Evolutionary conservation across 2,113 vertebrate genomes (phyloP), one percentile per base, ranked within the genome.

Genomic region (Cololabis saira): DNA sequence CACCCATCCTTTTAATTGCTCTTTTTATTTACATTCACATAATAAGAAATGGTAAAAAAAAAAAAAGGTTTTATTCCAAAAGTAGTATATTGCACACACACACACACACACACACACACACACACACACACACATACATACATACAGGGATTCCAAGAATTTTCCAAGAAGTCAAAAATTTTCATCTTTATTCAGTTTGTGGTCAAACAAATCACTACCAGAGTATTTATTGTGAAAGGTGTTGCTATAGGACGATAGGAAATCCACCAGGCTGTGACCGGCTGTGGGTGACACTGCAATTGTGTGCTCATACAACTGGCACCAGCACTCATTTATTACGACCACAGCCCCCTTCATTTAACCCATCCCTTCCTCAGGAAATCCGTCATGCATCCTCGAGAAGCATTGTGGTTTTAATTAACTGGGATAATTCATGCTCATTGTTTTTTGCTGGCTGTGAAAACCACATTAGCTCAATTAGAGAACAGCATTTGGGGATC

Each of bases 311-410:
- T 69, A 68, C 63, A 42, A 24, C 45, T 62, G 77, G 79, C 77
- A 77, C 83, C 81, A 83, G 59, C 55, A 71, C 2, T 67, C 47
- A 60, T 86, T 82, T 68, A 64, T 71, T 30, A 19, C 12, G 45
- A 41, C 74, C 78, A 55, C 67, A 11, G 0, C 47, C 21, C 48
- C 18, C 27, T 40, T 68, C 40, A 52, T 58, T 66, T 47, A 54
- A 71, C 71, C 74, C 74, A 57, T 47, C 79, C 69, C 74, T 79
- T 78, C 63, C 65, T 71, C 68, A 61, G 80, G 66, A 84, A 87
- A 78, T 84, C 41, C 52, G 51, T 22, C 49, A 67, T 16, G 80
- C 51, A 66, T 41, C 44, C 52, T 75, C 51, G 44, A 74, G 40
- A 67, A 48, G 16, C 42, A 40, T 8, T 40, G 9, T 22, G 42